Evolutionary conservation across 2,888 invertebrate species (phyloP).

Genomic region (Polydesmus complanatus): DNA sequence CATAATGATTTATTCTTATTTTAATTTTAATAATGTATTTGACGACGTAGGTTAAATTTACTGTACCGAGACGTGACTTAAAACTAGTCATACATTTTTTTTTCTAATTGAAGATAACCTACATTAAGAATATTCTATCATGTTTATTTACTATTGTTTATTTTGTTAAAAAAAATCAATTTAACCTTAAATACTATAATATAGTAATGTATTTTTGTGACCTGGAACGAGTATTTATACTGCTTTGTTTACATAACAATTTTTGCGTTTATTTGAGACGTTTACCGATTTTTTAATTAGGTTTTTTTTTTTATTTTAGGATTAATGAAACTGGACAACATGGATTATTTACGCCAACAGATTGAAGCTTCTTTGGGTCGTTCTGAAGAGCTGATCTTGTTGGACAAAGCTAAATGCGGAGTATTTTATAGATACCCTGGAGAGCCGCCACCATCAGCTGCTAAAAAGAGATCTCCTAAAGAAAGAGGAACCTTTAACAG

Average conservation of each 20-base stretch:
- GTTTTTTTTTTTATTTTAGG: background rate
- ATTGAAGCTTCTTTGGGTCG: slow-evolving; percentile 19
- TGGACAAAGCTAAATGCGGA: slow-evolving; percentile 17
- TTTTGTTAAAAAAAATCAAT: background rate
- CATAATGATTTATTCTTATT: no score
- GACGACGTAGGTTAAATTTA: no score
- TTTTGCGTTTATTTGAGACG: background rate
- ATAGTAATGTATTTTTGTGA: no score
- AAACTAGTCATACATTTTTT: background rate
- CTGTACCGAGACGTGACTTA: background rate
- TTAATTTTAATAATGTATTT: no score
- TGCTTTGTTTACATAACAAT: background rate
- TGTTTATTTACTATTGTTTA: background rate
- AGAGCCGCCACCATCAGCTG: slow-evolving; percentile 42
- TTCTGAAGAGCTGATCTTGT: slow-evolving; percentile 18
- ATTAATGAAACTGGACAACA: slow-evolving; percentile 2
- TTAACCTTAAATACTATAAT: background rate
- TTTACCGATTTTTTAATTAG: background rate
- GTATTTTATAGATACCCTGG: slow-evolving; percentile 16
- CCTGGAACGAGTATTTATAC: background rate
- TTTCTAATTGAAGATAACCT: background rate
- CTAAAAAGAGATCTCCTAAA: slow-evolving; percentile 11
- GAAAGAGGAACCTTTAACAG: slow-evolving; percentile 19
- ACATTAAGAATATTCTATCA: background rate
- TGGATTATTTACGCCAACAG: slow-evolving; percentile 19